Conservation (phyloP, 1,140 invertebrate species). For the Goniozus legneri region DNA sequence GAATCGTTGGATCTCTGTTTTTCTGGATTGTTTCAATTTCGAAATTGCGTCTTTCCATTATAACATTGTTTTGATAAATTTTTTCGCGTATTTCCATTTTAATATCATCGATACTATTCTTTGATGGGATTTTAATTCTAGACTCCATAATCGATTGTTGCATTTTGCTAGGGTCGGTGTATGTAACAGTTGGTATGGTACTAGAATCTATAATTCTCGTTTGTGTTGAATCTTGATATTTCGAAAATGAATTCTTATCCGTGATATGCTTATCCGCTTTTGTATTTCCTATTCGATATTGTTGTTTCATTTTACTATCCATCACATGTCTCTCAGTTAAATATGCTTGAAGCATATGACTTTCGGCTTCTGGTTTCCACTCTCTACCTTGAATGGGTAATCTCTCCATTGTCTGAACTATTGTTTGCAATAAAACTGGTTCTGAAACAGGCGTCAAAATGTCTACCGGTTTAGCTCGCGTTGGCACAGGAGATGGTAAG, state of each 20-base stretch:
- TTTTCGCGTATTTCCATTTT: constrained; percentile 29
- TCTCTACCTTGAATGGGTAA: constrained; percentile 56
- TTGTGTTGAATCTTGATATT: constrained; percentile 18
- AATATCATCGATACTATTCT: constrained; percentile 23
- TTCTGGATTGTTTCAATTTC: constrained; percentile 30
- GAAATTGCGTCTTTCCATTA: constrained; percentile 21
- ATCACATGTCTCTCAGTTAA: constrained; percentile 71
- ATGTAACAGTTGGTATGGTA: constrained; percentile 32
- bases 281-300: constrained; percentile 38
- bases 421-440: constrained; percentile 61
- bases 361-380: constrained; percentile 57
- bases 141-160: constrained; percentile 26
- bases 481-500: constrained; percentile 29
- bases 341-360: constrained; percentile 69
- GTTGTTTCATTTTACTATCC: constrained; percentile 71
- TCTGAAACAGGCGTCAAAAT: constrained; percentile 62
- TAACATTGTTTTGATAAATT: constrained; percentile 28
- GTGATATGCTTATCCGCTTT: constrained; percentile 30
- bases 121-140: constrained; percentile 22
- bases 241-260: constrained; percentile 32
- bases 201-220: constrained; percentile 21
- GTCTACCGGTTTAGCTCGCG: constrained; percentile 42
- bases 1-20: constrained; percentile 17
- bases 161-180: constrained; percentile 36
- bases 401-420: constrained; percentile 64